A percentile compares a stretch with the other conserved stretches of the same genome.
Conservation (phyloP, 2,113 vertebrate genomes). For the Campylorhamphus procurvoides region DNA sequence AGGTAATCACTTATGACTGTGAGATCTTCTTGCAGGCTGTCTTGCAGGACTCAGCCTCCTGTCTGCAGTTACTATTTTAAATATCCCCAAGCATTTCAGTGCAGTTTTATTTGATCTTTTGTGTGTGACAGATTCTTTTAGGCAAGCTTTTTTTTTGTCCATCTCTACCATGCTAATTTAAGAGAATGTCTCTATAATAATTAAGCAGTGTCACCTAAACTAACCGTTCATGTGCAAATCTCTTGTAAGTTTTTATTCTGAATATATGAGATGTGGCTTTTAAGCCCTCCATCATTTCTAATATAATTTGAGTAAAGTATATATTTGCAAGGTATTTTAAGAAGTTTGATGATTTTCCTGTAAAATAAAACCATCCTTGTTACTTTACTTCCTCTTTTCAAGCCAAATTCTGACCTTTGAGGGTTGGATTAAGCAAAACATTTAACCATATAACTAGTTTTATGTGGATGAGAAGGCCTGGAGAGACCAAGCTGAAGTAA, state of each 20-base stretch:
- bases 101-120: background rate
- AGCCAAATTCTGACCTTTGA: background rate
- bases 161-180: background rate
- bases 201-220: background rate
- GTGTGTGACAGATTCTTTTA: background rate
- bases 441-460: background rate
- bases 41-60: background rate
- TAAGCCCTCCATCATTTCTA: background rate
- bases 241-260: background rate
- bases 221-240: background rate
- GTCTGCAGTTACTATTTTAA: background rate
- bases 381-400: background rate
- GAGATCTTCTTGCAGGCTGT: background rate
- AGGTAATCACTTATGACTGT: background rate
- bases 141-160: background rate
- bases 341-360: background rate
- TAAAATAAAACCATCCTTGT: background rate
- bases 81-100: background rate
- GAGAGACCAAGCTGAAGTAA: background rate
- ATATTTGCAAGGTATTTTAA: background rate
- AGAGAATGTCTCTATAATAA: background rate
- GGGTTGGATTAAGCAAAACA: background rate
- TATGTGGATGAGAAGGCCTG: background rate
- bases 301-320: background rate
- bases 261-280: background rate